Percentiles rank a stretch among this genome's conserved stretches.
phyloP scores from a whole-genome alignment of 1,140 invertebrate genomes.

The Gonioctena quinquepunctata region DNA sequence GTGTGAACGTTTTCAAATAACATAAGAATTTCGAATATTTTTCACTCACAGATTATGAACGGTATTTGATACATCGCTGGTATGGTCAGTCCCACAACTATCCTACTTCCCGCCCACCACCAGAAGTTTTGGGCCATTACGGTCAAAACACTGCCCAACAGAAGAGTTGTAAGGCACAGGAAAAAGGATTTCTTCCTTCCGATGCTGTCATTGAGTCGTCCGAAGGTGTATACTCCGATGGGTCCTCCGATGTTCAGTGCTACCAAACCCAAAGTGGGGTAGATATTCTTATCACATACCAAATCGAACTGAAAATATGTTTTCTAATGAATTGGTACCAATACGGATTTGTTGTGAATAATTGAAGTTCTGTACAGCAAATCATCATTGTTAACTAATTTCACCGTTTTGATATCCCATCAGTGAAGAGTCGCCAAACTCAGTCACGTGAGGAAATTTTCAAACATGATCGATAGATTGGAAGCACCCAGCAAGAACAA shows the following conservation, averaged over 20 bases:
- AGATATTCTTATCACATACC: conserved; percentile 82
- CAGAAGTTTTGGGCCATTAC: conserved; percentile 76
- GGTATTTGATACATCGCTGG: conserved; percentile 94
- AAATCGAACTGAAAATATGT: conserved; percentile 80
- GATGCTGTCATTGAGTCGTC: conserved; percentile 80
- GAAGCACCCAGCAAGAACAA: no score
- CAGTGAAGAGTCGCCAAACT: no score
- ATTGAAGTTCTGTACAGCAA: no score
- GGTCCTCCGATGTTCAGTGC: conserved; percentile 83
- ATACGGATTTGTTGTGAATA: no score
- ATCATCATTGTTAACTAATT: no score
- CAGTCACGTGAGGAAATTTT: no score
- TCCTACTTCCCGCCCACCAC: conserved; percentile 77
- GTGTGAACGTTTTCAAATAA: no score
- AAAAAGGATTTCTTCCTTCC: conserved; percentile 83
- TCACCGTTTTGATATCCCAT: no score
- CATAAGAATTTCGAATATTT: no score
- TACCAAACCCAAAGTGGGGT: conserved; percentile 81
- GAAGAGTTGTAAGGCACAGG: conserved; percentile 74
- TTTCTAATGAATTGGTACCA: no score
- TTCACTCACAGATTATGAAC: conserved; percentile 89
- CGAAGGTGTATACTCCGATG: conserved; percentile 84
- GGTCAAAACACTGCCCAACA: conserved; percentile 77
- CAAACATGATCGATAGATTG: no score
- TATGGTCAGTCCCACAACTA: conserved; percentile 83